Base-by-base conservation (phyloP, 2,113 vertebrate genomes). In the Pelvicachromis taeniatus region DNA sequence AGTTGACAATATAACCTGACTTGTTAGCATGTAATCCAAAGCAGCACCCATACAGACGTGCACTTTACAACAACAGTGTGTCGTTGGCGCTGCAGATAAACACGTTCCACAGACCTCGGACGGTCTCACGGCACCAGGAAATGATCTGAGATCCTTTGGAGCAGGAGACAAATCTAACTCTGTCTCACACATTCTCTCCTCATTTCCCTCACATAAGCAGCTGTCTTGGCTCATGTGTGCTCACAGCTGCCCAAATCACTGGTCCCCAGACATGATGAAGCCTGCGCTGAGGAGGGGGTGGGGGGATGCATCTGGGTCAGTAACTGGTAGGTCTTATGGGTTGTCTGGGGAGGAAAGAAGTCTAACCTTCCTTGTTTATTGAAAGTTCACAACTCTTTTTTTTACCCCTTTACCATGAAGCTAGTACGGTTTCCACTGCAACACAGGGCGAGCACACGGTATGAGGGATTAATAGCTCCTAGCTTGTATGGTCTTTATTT, bases 241-340 rank as follows among this genome's bases (percentile, higher is more conserved):
- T 85, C 82, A 90, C 95, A 96, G 95, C 95, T 96, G 95, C 93
- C 93, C 88, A 63, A 87, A 90, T 91, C 90, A 91, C 93, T 84
- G 88, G 88, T 93, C 93, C 87, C 90, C 85, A 88, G 93, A 94
- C 91, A 89, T 88, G 91, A 93, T 81, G 86, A 83, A 77, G 55
- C 82, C 83, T 59, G 73, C 31, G 33, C 68, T 10, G 87, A 83
- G 38, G 82, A 85, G 90, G 86, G 73, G 54, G 5, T 45, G 38
- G 38, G 63, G 48, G 23, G 42, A 85, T 79, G 92, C 95, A 96
- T 95, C 95, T 96, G 95, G 93, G 87, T 86, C 78, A 93, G 87
- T 85, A 90, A 94, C 93, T 92, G 88, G 75, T 91, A 68, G 23
- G 68, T 91, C 80, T 80, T 38, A 83, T 31, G 75, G 40, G 56